A percentile compares a stretch with the other conserved stretches of the same genome.
Evolutionary conservation across 1,140 invertebrate genomes (phyloP).

Genomic region (Cheumatopsyche charites): DNA sequence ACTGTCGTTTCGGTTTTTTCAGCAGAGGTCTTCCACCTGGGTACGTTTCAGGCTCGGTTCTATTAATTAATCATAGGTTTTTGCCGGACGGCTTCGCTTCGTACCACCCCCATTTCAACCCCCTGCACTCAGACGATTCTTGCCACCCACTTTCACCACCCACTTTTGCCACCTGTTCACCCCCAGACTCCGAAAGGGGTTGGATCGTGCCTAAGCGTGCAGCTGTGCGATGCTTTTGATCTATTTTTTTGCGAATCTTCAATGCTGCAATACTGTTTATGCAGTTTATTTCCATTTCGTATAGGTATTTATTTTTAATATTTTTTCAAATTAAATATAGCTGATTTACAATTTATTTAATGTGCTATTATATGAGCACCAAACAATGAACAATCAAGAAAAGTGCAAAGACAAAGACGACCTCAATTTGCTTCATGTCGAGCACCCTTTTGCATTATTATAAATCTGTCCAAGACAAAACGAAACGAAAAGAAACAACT

Average conservation of each 20-base stretch:
- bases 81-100: constrained; percentile 31
- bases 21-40: constrained; percentile 31
- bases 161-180: too few relatives aligned
- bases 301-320: neutral
- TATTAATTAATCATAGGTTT: constrained; percentile 49
- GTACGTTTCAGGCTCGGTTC: constrained; percentile 38
- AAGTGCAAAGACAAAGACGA: too few relatives aligned
- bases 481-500: too few relatives aligned
- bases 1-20: constrained; percentile 13
- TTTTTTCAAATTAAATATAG: too few relatives aligned
- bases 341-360: too few relatives aligned
- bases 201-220: constrained; percentile 2
- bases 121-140: constrained; percentile 30
- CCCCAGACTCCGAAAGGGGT: too few relatives aligned
- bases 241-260: constrained; percentile 34
- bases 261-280: constrained; percentile 25
- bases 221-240: constrained; percentile 33
- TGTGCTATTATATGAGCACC: too few relatives aligned
- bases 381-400: too few relatives aligned
- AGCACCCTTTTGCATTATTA: too few relatives aligned
- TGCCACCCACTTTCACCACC: neutral
- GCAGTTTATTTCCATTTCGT: constrained; percentile 24
- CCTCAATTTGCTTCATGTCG: too few relatives aligned
- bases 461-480: neutral
- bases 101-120: constrained; percentile 23